These are phyloP conservation scores for Nasua narica DNA, from an alignment of 2,797 vertebrate genomes.

Conservation along the genomic window DNA sequence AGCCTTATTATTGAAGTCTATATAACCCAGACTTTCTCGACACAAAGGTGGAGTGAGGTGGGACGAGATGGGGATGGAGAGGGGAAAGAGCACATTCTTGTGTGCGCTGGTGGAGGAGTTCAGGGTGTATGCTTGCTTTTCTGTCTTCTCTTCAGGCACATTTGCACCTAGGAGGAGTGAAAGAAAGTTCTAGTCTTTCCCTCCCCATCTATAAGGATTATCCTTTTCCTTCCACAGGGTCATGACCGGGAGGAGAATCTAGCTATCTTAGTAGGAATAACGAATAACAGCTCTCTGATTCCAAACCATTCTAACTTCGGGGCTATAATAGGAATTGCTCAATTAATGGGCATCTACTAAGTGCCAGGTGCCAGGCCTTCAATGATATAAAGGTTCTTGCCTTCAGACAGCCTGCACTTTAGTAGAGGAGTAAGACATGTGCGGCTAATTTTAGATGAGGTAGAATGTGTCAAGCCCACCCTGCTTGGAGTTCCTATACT, in stretches of 20 bases:
- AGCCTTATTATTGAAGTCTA: neutral
- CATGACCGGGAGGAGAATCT: neutral
- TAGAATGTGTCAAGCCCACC: neutral
- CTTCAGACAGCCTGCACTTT: neutral
- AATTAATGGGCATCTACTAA: neutral
- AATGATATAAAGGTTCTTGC: neutral
- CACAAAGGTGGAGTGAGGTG: neutral
- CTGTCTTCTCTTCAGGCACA: neutral
- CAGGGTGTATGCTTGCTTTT: neutral
- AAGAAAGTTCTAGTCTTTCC: neutral
- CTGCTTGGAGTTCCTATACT: neutral
- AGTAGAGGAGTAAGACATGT: neutral
- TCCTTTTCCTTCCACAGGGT: neutral
- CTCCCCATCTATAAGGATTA: neutral
- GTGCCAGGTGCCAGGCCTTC: neutral
- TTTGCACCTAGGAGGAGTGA: neutral
- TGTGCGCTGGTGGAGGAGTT: no score
- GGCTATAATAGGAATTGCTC: neutral
- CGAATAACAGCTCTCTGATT: neutral
- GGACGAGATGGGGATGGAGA: no score
- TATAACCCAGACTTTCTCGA: neutral
- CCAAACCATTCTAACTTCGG: neutral
- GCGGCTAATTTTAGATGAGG: neutral
- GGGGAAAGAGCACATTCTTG: neutral
- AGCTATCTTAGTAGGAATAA: neutral